phyloP scores from a whole-genome alignment of 2,888 invertebrate species.

The Asteroscopus sphinx region DNA sequence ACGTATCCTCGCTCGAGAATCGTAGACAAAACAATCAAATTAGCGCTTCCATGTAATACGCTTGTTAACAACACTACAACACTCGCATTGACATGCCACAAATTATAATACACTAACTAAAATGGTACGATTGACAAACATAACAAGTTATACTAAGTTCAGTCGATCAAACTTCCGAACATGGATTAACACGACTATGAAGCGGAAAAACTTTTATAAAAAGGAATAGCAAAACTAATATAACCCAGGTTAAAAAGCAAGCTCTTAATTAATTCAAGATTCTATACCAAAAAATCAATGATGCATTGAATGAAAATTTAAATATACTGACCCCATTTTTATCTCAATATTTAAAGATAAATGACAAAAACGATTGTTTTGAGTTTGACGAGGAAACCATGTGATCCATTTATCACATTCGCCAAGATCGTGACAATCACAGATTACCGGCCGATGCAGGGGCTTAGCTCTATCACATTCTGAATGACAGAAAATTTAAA shows the following conservation, averaged over 20 bases:
- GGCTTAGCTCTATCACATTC: slow-evolving; percentile 43
- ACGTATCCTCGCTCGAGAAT: slow-evolving; percentile 38
- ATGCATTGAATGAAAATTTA: no score
- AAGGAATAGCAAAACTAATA: neutral
- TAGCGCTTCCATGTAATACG: slow-evolving; percentile 53
- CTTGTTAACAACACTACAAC: slow-evolving; percentile 47
- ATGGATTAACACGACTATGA: neutral
- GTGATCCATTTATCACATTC: slow-evolving; percentile 81
- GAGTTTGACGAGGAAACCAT: slow-evolving; percentile 65
- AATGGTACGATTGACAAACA: slow-evolving; percentile 14
- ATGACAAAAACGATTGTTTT: slow-evolving; percentile 29
- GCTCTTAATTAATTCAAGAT: no score
- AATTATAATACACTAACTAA: slow-evolving; percentile 40
- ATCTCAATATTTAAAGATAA: slow-evolving; percentile 25
- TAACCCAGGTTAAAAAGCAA: neutral
- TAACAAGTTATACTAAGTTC: neutral
- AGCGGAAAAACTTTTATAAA: neutral
- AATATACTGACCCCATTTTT: slow-evolving; percentile 9
- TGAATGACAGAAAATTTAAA: slow-evolving; percentile 6
- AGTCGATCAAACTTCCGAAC: neutral
- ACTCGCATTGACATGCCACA: slow-evolving; percentile 37
- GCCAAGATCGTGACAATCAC: slow-evolving; percentile 75
- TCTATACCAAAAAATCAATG: no score
- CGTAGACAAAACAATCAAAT: slow-evolving; percentile 58
- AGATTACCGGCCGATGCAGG: slow-evolving; percentile 72